These are phyloP conservation scores for Brassicogethes aeneus DNA, from an alignment of 2,888 invertebrate species.

Conservation along the genomic window DNA sequence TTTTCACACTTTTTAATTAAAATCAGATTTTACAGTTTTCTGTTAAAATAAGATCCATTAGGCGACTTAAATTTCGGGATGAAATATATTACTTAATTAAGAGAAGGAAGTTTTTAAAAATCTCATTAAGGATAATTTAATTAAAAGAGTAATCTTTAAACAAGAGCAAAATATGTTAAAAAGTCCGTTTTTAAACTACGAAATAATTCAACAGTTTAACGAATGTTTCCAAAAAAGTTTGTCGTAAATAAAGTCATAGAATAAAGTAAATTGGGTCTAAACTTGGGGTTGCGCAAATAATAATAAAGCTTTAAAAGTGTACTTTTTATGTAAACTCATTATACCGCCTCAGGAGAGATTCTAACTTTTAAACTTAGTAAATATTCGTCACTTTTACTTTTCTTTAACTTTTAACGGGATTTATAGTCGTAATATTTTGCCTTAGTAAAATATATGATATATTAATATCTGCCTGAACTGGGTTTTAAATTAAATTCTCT, in stretches of 20 bases:
- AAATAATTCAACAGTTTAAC: conserved; percentile 16
- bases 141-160: neutral
- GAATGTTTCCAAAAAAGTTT: conserved; percentile 17
- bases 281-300: conserved; percentile 19
- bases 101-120: neutral
- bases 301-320: conserved; percentile 18
- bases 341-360: conserved; percentile 14
- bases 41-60: no score
- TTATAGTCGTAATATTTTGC: neutral
- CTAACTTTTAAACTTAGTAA: conserved; percentile 17
- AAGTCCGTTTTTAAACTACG: conserved; percentile 7
- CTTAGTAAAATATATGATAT: neutral
- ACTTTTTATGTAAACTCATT: conserved; percentile 19
- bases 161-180: neutral
- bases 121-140: neutral
- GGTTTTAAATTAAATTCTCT: neutral
- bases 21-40: no score
- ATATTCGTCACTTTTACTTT: conserved; percentile 20
- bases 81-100: neutral
- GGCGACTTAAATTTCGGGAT: no score
- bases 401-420: neutral
- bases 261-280: conserved; percentile 16
- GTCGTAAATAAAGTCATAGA: conserved; percentile 16
- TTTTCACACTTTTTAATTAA: no score
- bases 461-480: neutral